Evolutionary conservation across 2,888 invertebrate genomes (phyloP), one percentile per base, ranked within the genome.

Genomic region (Andrena marginata): DNA sequence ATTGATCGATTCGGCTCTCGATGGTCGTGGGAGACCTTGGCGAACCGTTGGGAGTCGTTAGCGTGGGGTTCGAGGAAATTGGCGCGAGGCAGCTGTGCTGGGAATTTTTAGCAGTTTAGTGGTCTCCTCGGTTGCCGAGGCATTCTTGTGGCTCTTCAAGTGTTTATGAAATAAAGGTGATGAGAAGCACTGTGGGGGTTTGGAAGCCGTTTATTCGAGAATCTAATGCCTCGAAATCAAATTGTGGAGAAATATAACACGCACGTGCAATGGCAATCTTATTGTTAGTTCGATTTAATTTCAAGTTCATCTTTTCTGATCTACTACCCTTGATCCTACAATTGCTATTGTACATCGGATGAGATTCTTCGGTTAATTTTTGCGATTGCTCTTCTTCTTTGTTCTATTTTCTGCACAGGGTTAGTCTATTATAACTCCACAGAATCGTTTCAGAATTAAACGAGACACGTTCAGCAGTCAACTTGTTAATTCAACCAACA

Each of bases 1-100:
- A 56, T 62, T 16, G 68, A 69, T 76, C 42, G 71, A 77, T 77
- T 71, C 49, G 59, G 35, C 72, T 71, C 54, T 31, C 42, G 51
- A 29, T 20, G 63, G 33, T 23, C 20, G 54, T 56, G 56, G 23
- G 56, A 56, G 56, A 56, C 56, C 56, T 16, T 35, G 62, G 60
- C 31, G n/a, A 31, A 62, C 16, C 62, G 26, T 31, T 20, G 56
- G 56, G 23, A 56, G 10, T 20, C 10, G 56, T 10, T 23, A 56
- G 23, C 23, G 20, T 56, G 56, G 23, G 23, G 23, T 56, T 56
- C 23, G 56, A 56, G 10, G 56, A 26, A 26, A 56, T 56, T 10
- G 23, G 20, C 23, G 56, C 23, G 23, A 23, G 10, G 20, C 4
- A 23, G 23, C 4, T 23, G 56, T 56, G 56, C 23, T 20, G 23